phyloP scores from a whole-genome alignment of 92 coral and sea anemone genomes.

The Bergia sp. region DNA sequence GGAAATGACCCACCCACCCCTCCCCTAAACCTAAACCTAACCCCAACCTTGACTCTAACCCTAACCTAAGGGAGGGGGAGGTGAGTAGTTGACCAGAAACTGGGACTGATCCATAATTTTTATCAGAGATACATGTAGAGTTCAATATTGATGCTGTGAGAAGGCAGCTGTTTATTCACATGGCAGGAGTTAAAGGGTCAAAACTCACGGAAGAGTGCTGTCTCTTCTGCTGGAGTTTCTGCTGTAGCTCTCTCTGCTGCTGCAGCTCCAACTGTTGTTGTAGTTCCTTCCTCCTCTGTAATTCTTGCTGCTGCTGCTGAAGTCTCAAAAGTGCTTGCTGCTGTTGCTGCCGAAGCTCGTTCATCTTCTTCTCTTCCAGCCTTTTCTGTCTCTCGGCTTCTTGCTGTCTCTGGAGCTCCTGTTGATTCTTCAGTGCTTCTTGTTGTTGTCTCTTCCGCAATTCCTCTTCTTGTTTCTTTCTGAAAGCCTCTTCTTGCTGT shows the following conservation, averaged over 20 bases:
- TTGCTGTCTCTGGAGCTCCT: conserved; percentile 54
- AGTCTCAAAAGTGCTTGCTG: conserved; percentile 76
- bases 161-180: no score
- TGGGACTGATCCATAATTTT: no score
- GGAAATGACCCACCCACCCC: no score
- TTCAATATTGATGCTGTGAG: no score
- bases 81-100: no score
- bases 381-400: conserved; percentile 56
- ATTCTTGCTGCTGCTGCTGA: conserved; percentile 82
- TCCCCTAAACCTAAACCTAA: no score
- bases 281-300: conserved; percentile 76
- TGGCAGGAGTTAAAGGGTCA: not conserved
- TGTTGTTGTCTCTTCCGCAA: conserved; percentile 51
- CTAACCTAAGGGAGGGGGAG: no score
- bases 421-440: conserved; percentile 37
- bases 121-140: no score
- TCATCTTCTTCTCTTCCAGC: conserved; percentile 57
- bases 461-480: conserved; percentile 64
- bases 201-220: conserved; percentile 64
- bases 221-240: conserved; percentile 85
- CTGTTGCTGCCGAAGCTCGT: conserved; percentile 75
- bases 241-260: conserved; percentile 75
- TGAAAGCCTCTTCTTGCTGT: conserved; percentile 74
- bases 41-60: no score
- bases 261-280: conserved; percentile 65